phyloP scores from a whole-genome alignment of 1,140 invertebrate genomes.

The Chymomyza costata region DNA sequence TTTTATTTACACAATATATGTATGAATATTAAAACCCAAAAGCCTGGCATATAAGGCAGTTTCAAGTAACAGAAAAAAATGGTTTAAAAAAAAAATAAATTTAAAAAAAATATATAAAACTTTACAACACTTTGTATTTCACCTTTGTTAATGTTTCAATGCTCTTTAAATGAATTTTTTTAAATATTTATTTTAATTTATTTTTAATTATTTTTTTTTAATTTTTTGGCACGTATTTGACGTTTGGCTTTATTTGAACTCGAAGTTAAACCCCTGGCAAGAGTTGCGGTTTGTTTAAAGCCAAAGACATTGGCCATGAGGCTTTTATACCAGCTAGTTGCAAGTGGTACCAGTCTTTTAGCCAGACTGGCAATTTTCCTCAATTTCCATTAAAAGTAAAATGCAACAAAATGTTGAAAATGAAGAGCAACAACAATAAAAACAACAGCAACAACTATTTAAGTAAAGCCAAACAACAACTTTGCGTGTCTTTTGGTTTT shows the following conservation, averaged over 20 bases:
- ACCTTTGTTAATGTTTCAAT: conserved; percentile 1
- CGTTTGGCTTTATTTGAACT: conserved; percentile 12
- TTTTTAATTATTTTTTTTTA: conserved; percentile 1
- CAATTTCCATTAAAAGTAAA: conserved; percentile 43
- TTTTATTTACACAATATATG: too few relatives aligned
- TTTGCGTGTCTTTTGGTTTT: too few relatives aligned
- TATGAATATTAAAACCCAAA: too few relatives aligned
- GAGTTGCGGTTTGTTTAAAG: conserved; percentile 66
- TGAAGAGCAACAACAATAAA: too few relatives aligned
- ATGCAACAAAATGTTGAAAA: conserved; percentile 25
- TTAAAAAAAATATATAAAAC: neutral
- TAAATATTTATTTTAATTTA: neutral
- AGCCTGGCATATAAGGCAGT: too few relatives aligned
- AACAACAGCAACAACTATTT: too few relatives aligned
- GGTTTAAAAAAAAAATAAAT: too few relatives aligned
- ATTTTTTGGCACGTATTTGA: neutral
- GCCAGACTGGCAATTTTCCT: conserved; percentile 40
- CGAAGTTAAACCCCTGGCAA: conserved; percentile 45
- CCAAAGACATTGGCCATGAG: conserved; percentile 13
- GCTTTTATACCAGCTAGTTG: conserved; percentile 48
- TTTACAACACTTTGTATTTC: neutral
- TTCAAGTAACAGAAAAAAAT: too few relatives aligned
- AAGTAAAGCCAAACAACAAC: too few relatives aligned
- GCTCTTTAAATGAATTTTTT: too few relatives aligned
- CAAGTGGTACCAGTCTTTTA: neutral